Conservation (phyloP, 2,113 vertebrate species). For the Eclectus roratus region DNA sequence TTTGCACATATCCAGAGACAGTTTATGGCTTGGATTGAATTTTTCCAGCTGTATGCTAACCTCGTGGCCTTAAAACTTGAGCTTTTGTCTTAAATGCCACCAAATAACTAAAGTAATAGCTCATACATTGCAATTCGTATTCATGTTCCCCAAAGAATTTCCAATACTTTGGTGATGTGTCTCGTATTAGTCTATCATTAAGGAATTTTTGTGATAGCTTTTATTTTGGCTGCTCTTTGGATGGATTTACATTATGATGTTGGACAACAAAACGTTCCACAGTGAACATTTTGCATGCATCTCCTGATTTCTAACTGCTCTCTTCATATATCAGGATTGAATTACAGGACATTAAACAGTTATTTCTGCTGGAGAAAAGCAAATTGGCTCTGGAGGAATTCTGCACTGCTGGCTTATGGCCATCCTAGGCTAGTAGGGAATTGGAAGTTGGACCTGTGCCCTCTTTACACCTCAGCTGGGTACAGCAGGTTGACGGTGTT, state of each 20-base stretch:
- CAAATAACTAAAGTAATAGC: conserved; percentile 2
- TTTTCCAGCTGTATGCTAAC: conserved; percentile 10
- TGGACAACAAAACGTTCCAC: not conserved
- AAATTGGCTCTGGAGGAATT: not conserved
- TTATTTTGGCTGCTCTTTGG: not conserved
- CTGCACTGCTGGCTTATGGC: not conserved
- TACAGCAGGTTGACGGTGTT: accelerated
- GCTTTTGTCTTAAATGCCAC: not conserved
- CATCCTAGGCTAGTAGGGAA: not conserved
- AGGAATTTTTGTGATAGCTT: conserved; percentile 45
- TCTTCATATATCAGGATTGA: not conserved
- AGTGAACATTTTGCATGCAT: not conserved
- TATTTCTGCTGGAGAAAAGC: not conserved
- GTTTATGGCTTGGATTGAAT: not conserved
- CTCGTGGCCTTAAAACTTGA: not conserved
- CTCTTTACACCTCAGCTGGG: not conserved
- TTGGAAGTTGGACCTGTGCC: not conserved
- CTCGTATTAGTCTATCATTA: not conserved
- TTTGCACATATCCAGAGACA: not conserved
- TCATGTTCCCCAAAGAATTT: conserved; percentile 31
- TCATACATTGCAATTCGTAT: not conserved
- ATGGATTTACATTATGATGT: not conserved
- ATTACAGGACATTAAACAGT: not conserved
- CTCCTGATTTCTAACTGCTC: not conserved
- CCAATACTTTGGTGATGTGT: conserved; percentile 8